These are phyloP conservation scores for Bothrops jararaca DNA, from an alignment of 2,113 vertebrate genomes.

Conservation along the genomic window DNA sequence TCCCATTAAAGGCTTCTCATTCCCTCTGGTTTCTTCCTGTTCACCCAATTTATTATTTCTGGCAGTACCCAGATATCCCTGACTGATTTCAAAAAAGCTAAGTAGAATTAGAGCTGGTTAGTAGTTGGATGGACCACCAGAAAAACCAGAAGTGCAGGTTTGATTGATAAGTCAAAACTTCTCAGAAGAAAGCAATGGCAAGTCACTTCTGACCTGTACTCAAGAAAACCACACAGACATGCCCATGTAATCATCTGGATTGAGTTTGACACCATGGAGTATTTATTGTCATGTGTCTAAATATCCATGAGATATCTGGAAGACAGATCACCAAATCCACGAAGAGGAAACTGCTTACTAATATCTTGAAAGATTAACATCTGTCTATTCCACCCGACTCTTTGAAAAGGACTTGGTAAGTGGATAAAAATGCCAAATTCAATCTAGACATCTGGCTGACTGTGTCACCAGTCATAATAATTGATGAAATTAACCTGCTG, in stretches of 20 bases:
- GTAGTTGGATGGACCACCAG: not conserved
- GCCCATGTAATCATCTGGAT: not conserved
- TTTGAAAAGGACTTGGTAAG: not conserved
- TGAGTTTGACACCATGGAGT: not conserved
- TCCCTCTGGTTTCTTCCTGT: not conserved
- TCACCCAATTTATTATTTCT: not conserved
- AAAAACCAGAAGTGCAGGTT: not conserved
- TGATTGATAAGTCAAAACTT: not conserved
- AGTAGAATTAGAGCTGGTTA: not conserved
- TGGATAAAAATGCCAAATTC: not conserved
- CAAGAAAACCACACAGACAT: not conserved
- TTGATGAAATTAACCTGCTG: not conserved
- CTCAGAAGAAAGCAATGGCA: not conserved
- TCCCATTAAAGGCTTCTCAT: not conserved
- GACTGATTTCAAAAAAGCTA: not conserved
- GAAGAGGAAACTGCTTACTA: not conserved
- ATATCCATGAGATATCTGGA: not conserved
- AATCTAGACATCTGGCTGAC: not conserved
- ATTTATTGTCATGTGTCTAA: not conserved
- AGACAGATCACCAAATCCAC: not conserved
- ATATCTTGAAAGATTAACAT: not conserved
- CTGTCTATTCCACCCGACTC: not conserved
- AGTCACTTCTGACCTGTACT: not conserved
- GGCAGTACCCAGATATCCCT: not conserved
- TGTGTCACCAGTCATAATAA: not conserved